These are phyloP conservation scores for Rhorus exstirpatorius DNA, from an alignment of 2,888 invertebrate species.

Conservation along the genomic window DNA sequence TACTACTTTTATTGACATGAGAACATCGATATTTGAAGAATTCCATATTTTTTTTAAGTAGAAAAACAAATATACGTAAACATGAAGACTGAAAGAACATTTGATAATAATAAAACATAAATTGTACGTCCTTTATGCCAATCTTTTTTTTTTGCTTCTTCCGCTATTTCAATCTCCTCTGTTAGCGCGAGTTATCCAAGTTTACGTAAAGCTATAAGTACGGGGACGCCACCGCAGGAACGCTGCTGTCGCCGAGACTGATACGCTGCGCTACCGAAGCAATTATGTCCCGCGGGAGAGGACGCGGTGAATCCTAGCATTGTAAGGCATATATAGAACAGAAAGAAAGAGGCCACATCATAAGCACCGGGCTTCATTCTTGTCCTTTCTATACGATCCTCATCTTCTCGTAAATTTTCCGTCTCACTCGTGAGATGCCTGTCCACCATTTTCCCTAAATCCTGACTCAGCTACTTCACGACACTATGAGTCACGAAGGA, in stretches of 20 bases:
- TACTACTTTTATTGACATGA: too few relatives aligned
- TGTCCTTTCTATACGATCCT: constrained; percentile 1
- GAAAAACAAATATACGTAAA: not conserved
- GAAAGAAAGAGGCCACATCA: not conserved
- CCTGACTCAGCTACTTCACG: constrained; percentile 48
- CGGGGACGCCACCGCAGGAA: constrained; percentile 2
- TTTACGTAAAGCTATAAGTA: not conserved
- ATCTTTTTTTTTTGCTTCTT: not conserved
- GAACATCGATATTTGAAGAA: too few relatives aligned
- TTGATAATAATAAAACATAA: constrained; percentile 14
- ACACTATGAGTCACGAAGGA: constrained; percentile 11
- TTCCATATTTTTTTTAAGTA: constrained; percentile 6
- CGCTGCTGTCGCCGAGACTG: constrained; percentile 26
- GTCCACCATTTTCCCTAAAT: constrained; percentile 47
- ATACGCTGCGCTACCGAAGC: constrained; percentile 53
- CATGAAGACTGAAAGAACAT: not conserved
- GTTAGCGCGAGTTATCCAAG: constrained; percentile 10
- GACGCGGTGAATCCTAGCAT: constrained; percentile 59
- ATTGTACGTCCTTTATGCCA: not conserved
- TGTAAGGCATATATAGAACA: constrained; percentile 40
- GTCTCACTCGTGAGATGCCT: constrained; percentile 10
- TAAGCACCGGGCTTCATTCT: constrained; percentile 10
- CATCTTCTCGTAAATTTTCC: constrained; percentile 23
- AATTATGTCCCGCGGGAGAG: constrained; percentile 55
- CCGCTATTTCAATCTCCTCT: constrained; percentile 1